Percentiles rank a stretch among this genome's conserved stretches.
These are phyloP conservation scores for Myiotriccus ornatus DNA, from an alignment of 2,797 vertebrate genomes.

Conservation along the genomic window DNA sequence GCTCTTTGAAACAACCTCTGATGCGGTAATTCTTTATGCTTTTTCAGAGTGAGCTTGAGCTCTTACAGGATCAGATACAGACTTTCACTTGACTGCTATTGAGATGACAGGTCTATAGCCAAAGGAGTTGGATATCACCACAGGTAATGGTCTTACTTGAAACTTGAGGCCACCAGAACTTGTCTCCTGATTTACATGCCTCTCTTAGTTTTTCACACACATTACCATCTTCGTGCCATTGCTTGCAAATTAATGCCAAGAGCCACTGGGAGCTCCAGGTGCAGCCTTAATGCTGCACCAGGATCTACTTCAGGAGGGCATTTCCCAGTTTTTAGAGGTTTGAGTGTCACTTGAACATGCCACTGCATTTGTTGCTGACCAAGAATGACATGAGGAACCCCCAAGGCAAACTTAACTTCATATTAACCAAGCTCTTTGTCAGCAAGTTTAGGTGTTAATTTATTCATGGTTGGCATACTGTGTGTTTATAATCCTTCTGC, in stretches of 20 bases:
- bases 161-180: neutral
- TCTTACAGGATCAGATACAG: neutral
- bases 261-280: neutral
- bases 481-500: neutral
- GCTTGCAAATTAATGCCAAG: neutral
- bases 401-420: neutral
- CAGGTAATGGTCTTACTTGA: neutral
- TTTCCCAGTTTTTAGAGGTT: neutral
- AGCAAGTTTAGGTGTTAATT: neutral
- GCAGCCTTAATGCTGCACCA: neutral
- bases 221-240: neutral
- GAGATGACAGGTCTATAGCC: neutral
- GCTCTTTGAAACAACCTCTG: neutral
- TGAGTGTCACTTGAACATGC: neutral
- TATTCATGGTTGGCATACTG: neutral
- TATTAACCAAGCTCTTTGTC: neutral
- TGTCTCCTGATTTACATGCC: neutral
- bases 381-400: neutral
- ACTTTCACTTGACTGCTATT: neutral
- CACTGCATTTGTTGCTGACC: neutral
- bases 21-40: neutral
- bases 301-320: neutral
- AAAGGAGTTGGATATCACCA: neutral
- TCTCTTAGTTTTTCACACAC: neutral
- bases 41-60: neutral